Evolutionary conservation across 2,797 vertebrate species (phyloP).

Genomic region (Sardinella longiceps): DNA sequence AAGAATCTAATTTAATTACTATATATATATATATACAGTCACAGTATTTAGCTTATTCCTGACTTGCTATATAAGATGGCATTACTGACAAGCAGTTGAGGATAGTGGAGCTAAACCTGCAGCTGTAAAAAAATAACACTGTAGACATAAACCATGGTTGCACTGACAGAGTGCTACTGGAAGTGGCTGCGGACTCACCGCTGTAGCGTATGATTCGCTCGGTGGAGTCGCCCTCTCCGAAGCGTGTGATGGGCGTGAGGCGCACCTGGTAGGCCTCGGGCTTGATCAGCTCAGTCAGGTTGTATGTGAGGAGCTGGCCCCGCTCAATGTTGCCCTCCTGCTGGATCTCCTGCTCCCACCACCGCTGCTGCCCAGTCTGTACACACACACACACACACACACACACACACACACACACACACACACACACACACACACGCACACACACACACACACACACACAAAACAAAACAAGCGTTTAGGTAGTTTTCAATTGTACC

Average conservation of each 20-base stretch:
- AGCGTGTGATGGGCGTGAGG: conserved; percentile 93
- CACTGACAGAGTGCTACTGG: not conserved
- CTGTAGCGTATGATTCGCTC: conserved; percentile 94
- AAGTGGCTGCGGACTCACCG: conserved; percentile 74
- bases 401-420: not conserved
- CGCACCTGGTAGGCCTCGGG: conserved; percentile 95
- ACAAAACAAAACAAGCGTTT: not conserved
- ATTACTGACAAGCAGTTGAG: no score
- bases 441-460: not conserved
- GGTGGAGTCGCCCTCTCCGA: conserved; percentile 95
- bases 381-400: conserved; percentile 36
- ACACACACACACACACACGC: not conserved
- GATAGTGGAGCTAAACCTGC: no score
- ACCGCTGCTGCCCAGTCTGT: conserved; percentile 91
- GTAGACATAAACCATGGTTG: not conserved
- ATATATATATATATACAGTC: no score
- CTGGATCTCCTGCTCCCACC: conserved; percentile 98
- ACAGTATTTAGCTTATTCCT: no score
- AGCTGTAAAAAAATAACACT: no score
- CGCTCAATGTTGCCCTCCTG: conserved; percentile 89
- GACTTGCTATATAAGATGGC: no score
- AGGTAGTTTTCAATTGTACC: not conserved
- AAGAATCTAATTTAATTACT: not conserved
- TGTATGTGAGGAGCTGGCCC: conserved; percentile 95
- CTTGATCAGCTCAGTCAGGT: conserved; percentile 93